phyloP scores from a whole-genome alignment of 2,888 invertebrate species.

The Helleia helle region DNA sequence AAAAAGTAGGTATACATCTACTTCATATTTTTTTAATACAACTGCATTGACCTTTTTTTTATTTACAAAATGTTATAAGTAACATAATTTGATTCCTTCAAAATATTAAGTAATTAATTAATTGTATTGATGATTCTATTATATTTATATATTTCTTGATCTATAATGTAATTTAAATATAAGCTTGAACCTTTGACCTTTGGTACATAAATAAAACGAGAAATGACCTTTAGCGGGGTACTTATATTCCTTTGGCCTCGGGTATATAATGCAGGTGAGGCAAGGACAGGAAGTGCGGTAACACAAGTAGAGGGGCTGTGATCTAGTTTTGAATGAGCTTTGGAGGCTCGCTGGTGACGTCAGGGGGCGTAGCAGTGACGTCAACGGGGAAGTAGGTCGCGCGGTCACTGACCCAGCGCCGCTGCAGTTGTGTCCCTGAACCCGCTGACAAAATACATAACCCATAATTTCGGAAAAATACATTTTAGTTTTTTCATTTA shows the following conservation, averaged over 20 bases:
- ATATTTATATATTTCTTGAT: too few species aligned
- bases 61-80: too few species aligned
- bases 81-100: too few species aligned
- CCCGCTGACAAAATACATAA: slow-evolving; percentile 9
- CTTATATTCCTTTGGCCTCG: slow-evolving; percentile 35
- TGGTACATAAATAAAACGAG: slow-evolving; percentile 34
- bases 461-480: slow-evolving; percentile 4
- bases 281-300: slow-evolving; percentile 32
- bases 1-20: too few species aligned
- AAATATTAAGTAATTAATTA: too few species aligned
- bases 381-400: slow-evolving; percentile 59
- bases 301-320: slow-evolving; percentile 44
- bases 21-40: too few species aligned
- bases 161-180: too few species aligned
- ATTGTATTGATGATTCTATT: too few species aligned
- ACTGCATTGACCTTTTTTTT: too few species aligned
- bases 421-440: slow-evolving; percentile 39
- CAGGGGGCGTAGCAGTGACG: slow-evolving; percentile 66
- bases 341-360: slow-evolving; percentile 59
- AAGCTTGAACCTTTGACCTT: slow-evolving; percentile 31
- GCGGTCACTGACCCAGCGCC: slow-evolving; percentile 47
- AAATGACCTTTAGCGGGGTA: slow-evolving; percentile 45
- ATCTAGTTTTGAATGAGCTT: slow-evolving; percentile 67
- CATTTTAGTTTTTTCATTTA: too few species aligned
- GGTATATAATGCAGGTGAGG: slow-evolving; percentile 22